Evolutionary conservation across 2,113 vertebrate species (phyloP), one percentile per base, ranked within the genome.

Genomic region (Heterotis niloticus): DNA sequence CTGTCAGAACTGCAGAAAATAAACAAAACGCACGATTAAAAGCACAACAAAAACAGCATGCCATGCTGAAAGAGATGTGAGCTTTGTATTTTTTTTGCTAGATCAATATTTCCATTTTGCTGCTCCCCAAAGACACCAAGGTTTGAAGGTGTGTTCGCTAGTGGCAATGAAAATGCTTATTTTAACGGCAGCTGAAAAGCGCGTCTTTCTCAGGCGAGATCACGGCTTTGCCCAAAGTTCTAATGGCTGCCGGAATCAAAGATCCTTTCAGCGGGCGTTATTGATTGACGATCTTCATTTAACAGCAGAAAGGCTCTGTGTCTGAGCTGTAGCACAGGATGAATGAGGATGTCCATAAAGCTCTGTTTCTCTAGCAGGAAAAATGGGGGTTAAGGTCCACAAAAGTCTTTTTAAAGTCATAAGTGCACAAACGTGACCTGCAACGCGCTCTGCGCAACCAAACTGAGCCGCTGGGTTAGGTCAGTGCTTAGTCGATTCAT

Each of bases 301-400:
- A 28, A 74, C 52, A 13, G 54, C n/a, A 26, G 71, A 54, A 74
- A 74, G n/a, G 70, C 20, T 1, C 10, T 5, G 51, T 20, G 51
- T n/a, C 10, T 54, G 51, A 56, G 57, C 71, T 54, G 4, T 51
- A 56, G 54, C n/a, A 23, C 54, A 26, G 56, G 51, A 74, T 74
- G 56, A 57, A 59, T n/a, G 52, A 56, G n/a, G 54, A 44, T 7
- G 54, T n/a, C 71, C 26, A n/a, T 57, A 3, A 65, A 23, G 20
- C 64, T 65, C 56, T 26, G 16, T 57, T 11, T 16, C 56, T 74
- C 23, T 24, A 74, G 34, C 17, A 4, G 7, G n/a, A 16, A 74
- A 74, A 74, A 54, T 71, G 29, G 34, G n/a, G n/a, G 29, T 70
- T 51, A 54, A 52, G 51, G n/a, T 71, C n/a, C 69, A 71, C 69